Conservation (phyloP, 2,888 invertebrate species). For the Petrolisthes manimaculis region DNA sequence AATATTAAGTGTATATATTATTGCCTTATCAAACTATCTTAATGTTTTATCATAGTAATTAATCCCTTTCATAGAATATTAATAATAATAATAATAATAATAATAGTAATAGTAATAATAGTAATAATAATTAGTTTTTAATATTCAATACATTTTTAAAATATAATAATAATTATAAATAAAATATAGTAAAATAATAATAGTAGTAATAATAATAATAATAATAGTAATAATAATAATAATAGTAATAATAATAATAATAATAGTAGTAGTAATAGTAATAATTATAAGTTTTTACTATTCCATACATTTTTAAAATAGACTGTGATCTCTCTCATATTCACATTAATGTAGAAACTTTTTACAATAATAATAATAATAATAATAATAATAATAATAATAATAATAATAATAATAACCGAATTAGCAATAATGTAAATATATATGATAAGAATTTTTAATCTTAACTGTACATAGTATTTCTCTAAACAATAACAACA, state of each 20-base stretch:
- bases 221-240: too few relatives aligned
- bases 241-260: too few relatives aligned
- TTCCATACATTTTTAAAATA: conserved; percentile 23
- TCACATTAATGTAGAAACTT: conserved; percentile 26
- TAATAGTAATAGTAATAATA: conserved; percentile 35
- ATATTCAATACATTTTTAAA: conserved; percentile 57
- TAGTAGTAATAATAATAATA: too few relatives aligned
- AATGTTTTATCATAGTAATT: conserved; percentile 55
- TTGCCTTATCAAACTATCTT: conserved; percentile 58
- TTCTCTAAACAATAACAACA: too few relatives aligned
- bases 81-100: too few relatives aligned
- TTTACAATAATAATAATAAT: background rate
- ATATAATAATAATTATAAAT: conserved; percentile 50
- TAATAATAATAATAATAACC: conserved; percentile 35
- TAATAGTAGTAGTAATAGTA: too few relatives aligned
- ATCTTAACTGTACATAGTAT: too few relatives aligned
- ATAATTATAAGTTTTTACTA: too few relatives aligned
- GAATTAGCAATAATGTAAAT: conserved; percentile 58
- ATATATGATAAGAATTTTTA: too few relatives aligned
- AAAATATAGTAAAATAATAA: conserved; percentile 3
- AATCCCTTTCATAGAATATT: conserved; percentile 31
- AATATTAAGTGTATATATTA: conserved; percentile 41
- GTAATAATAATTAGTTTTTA: too few relatives aligned
- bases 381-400: too few relatives aligned
- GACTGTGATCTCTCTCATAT: conserved; percentile 52